Conservation (phyloP, 2,113 vertebrate genomes). For the Nothobranchius kuhntae region DNA sequence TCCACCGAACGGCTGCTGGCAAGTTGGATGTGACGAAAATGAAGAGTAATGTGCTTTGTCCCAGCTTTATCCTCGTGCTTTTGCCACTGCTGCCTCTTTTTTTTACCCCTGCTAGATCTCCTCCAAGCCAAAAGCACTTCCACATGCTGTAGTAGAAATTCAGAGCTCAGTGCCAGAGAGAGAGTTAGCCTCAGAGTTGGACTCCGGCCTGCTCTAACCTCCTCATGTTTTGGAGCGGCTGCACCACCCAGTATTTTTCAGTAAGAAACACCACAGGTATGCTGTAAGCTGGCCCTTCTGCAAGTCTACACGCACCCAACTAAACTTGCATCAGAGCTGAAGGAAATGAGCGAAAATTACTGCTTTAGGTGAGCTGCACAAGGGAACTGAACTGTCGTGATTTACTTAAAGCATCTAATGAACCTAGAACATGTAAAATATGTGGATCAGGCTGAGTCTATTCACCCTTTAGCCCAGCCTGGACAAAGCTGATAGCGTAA, state of each 20-base stretch:
- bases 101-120: slow-evolving; percentile 10
- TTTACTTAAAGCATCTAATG: too few species aligned
- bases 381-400: too few species aligned
- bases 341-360: slow-evolving; percentile 22
- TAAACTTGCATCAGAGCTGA: slow-evolving; percentile 27
- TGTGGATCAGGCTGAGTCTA: neutral
- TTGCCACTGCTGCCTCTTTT: slow-evolving; percentile 38
- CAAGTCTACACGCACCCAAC: slow-evolving; percentile 39
- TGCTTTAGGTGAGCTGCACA: too few species aligned
- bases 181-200: slow-evolving; percentile 61
- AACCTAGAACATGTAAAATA: neutral
- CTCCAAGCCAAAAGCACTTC: slow-evolving; percentile 73
- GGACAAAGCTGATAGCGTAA: too few species aligned
- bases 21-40: slow-evolving; percentile 64
- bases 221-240: slow-evolving; percentile 58
- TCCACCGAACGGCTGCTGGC: slow-evolving; percentile 55
- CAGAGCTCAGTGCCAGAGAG: slow-evolving; percentile 54
- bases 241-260: slow-evolving; percentile 69
- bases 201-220: slow-evolving; percentile 62
- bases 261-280: slow-evolving; percentile 75
- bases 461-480: too few species aligned
- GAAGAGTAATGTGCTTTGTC: slow-evolving; percentile 75
- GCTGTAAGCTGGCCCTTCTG: slow-evolving; percentile 38
- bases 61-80: slow-evolving; percentile 34
- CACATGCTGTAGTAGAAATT: slow-evolving; percentile 72